Conservation (phyloP, 2,113 vertebrate species). For the Apodemus sylvaticus region DNA sequence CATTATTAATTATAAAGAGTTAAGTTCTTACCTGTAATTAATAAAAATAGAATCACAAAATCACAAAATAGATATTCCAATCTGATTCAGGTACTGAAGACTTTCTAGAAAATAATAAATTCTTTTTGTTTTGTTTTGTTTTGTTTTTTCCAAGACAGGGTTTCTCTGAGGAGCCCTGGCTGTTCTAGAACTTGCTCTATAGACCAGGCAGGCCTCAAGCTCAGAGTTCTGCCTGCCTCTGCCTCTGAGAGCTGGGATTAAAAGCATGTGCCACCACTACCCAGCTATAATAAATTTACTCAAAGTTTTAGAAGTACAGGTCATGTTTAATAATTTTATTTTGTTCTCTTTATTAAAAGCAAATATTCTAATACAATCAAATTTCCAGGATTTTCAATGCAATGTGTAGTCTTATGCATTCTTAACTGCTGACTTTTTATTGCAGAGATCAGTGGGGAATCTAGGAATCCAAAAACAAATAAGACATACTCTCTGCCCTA, state of each 20-base stretch:
- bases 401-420: neutral
- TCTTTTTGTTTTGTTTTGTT: neutral
- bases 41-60: conserved; percentile 52
- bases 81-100: neutral
- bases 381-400: neutral
- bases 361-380: neutral
- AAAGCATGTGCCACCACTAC: neutral
- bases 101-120: neutral
- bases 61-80: neutral
- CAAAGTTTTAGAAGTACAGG: conserved; percentile 23
- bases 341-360: conserved; percentile 23
- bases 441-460: neutral
- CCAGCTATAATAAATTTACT: neutral
- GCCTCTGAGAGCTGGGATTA: neutral
- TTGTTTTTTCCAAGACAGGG: neutral
- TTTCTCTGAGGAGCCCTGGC: neutral
- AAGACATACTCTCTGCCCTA: conserved; percentile 29
- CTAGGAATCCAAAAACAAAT: neutral
- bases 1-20: conserved; percentile 26
- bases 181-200: neutral
- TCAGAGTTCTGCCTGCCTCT: neutral
- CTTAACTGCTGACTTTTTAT: conserved; percentile 32
- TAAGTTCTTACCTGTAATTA: conserved; percentile 37
- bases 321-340: conserved; percentile 39
- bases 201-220: neutral